Percentiles rank a stretch among this genome's conserved stretches.
Conservation (phyloP, 2,797 vertebrate species). For the Graptemys geographica region DNA sequence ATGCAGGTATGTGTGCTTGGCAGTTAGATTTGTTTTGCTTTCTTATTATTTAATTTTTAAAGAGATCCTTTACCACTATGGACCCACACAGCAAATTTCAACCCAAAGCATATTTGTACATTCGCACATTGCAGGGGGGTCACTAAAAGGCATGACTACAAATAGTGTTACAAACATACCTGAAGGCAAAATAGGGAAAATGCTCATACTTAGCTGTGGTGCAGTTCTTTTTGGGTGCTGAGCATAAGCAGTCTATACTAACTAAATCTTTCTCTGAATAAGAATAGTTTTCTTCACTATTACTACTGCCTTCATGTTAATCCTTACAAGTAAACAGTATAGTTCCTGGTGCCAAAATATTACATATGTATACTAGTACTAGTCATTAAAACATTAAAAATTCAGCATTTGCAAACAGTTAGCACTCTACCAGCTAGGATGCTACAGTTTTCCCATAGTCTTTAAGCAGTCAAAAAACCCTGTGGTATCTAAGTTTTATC, state of each 20-base stretch:
- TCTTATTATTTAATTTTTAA: not conserved
- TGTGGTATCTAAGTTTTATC: not conserved
- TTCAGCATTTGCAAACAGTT: constrained; percentile 3
- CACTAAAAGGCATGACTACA: not conserved
- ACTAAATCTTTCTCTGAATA: not conserved
- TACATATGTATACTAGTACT: not conserved
- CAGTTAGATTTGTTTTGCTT: not conserved
- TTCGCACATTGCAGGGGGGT: not conserved
- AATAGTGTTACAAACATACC: not conserved
- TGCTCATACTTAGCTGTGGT: not conserved
- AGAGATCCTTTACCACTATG: not conserved
- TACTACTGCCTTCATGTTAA: constrained; percentile 19
- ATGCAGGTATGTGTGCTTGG: not conserved
- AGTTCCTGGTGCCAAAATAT: constrained; percentile 29
- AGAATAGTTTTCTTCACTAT: constrained; percentile 29
- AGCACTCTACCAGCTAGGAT: not conserved
- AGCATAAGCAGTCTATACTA: not conserved
- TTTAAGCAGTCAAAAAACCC: not conserved
- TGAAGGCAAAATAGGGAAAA: not conserved
- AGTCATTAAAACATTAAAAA: constrained; percentile 31
- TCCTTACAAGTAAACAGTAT: constrained; percentile 20
- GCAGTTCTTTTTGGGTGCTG: not conserved
- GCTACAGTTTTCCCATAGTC: not conserved
- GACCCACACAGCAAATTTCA: not conserved
- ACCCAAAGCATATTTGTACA: not conserved